Conservation (phyloP, 2,797 vertebrate genomes). For the Vipera latastei region DNA sequence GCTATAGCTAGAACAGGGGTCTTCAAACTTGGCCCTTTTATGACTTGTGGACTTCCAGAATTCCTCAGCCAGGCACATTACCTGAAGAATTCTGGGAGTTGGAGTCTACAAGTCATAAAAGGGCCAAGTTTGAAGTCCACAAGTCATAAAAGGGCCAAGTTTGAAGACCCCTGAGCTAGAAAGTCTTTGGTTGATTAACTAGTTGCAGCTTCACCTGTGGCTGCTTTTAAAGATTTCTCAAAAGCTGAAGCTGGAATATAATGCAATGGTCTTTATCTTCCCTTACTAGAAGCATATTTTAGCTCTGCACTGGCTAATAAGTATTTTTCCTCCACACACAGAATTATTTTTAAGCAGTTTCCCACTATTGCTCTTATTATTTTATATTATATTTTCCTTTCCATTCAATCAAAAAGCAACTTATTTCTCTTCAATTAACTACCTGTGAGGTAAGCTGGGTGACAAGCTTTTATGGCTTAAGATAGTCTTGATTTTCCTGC, state of each 20-base stretch:
- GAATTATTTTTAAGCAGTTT: neutral
- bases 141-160: too few relatives aligned
- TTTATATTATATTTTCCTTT: neutral
- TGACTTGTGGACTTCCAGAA: too few relatives aligned
- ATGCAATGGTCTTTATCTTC: neutral
- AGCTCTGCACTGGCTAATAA: neutral
- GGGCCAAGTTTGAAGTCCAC: too few relatives aligned
- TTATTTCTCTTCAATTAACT: neutral
- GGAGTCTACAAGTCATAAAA: too few relatives aligned
- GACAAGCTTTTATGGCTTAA: neutral
- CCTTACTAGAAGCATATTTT: neutral
- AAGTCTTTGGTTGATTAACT: neutral
- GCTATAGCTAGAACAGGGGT: neutral
- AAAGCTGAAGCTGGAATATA: neutral
- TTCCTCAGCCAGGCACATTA: too few relatives aligned
- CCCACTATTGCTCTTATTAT: neutral
- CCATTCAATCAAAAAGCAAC: neutral
- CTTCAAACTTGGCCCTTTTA: too few relatives aligned
- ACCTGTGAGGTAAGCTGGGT: neutral
- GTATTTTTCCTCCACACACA: neutral
- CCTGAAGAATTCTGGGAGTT: too few relatives aligned
- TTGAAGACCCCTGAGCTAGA: too few relatives aligned
- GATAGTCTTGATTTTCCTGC: neutral
- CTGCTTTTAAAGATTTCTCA: neutral
- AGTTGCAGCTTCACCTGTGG: neutral